Percentiles rank a stretch among this genome's conserved stretches.
These are phyloP conservation scores for Miichthys miiuy DNA, from an alignment of 2,797 vertebrate species.

Conservation along the genomic window DNA sequence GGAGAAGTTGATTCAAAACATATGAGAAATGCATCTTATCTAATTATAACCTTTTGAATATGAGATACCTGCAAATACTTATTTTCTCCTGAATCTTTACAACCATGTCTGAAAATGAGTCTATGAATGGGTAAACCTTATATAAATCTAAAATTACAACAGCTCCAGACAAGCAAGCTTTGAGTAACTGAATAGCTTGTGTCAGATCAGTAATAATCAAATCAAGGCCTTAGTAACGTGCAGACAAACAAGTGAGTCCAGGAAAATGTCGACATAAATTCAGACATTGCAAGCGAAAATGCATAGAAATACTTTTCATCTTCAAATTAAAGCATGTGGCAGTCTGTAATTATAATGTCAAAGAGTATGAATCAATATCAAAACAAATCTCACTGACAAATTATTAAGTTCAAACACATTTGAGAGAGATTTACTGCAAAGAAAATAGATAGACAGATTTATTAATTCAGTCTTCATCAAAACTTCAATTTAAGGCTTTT, in stretches of 20 bases:
- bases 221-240: background rate
- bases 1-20: constrained; percentile 37
- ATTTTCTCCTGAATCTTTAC: constrained; percentile 17
- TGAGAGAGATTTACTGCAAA: background rate
- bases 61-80: constrained; percentile 13
- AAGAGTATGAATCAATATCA: background rate
- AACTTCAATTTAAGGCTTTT: background rate
- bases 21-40: constrained; percentile 2
- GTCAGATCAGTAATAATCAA: constrained; percentile 34
- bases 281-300: background rate
- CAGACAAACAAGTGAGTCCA: constrained; percentile 15
- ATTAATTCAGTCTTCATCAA: background rate
- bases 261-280: constrained; percentile 14
- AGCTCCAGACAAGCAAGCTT: constrained; percentile 7
- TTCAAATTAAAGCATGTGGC: constrained; percentile 1
- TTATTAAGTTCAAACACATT: background rate
- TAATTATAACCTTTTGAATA: constrained; percentile 22
- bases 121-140: background rate
- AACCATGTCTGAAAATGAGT: background rate
- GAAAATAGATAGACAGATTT: too few relatives aligned
- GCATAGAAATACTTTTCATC: constrained; percentile 13
- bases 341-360: background rate
- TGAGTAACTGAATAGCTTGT: constrained; percentile 7
- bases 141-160: constrained; percentile 1
- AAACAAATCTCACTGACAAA: background rate